These are phyloP conservation scores for Oryzias dopingdopingensis DNA, from an alignment of 2,797 vertebrate genomes.

Conservation along the genomic window DNA sequence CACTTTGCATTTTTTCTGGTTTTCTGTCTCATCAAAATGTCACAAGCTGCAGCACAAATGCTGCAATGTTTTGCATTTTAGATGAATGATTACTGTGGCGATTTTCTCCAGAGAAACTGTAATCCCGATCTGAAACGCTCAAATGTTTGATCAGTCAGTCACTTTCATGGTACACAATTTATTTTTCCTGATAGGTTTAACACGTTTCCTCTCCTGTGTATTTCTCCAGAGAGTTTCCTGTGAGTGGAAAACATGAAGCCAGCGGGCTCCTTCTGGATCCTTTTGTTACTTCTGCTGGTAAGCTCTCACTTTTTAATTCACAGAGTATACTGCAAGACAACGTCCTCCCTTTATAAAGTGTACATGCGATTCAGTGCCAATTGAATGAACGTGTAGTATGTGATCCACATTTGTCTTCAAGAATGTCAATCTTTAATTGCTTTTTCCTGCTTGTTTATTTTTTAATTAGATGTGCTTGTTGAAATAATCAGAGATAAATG, in stretches of 20 bases:
- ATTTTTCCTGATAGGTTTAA: slow-evolving; percentile 30
- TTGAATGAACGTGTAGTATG: slow-evolving; percentile 20
- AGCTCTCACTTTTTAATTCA: slow-evolving; percentile 28
- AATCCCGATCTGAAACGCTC: slow-evolving; percentile 40
- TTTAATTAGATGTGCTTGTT: slow-evolving; percentile 55
- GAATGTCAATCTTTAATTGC: slow-evolving; percentile 35
- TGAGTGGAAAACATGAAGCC: slow-evolving; percentile 55
- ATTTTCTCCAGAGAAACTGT: slow-evolving; percentile 27
- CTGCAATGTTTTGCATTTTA: slow-evolving; percentile 57
- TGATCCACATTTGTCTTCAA: slow-evolving; percentile 35
- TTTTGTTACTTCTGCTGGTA: slow-evolving; percentile 58
- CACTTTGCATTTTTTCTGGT: too few species aligned
- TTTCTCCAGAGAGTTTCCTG: slow-evolving; percentile 36
- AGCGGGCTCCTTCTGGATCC: slow-evolving; percentile 42
- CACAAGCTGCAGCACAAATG: slow-evolving; percentile 22
- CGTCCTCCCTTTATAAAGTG: slow-evolving; percentile 5
- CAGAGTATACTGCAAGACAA: slow-evolving; percentile 13
- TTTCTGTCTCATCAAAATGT: slow-evolving; percentile 2
- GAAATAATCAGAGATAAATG: slow-evolving; percentile 27
- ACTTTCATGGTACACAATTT: slow-evolving; percentile 33
- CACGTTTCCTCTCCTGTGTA: slow-evolving; percentile 15
- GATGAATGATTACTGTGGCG: slow-evolving; percentile 38
- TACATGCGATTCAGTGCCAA: slow-evolving; percentile 16
- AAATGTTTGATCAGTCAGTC: slow-evolving; percentile 45
- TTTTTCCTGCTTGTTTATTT: slow-evolving; percentile 42